These are phyloP conservation scores for Metallyticus violacea DNA, from an alignment of 2,888 invertebrate genomes.

Conservation along the genomic window DNA sequence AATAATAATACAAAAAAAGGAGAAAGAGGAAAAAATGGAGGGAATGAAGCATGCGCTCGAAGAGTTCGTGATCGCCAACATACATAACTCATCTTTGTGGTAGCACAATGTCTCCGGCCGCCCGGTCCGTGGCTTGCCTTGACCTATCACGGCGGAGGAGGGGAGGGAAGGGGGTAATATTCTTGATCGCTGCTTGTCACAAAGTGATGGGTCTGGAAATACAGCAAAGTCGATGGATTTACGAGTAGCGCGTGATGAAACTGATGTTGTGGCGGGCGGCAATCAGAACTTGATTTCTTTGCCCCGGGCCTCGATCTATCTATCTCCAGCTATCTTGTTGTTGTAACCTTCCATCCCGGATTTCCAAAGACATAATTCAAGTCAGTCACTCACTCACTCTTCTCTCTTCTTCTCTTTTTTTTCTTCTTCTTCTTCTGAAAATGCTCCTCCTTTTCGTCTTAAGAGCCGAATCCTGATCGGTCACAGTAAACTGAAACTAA, in stretches of 20 bases:
- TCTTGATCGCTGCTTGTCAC: slow-evolving; percentile 13
- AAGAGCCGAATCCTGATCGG: not conserved
- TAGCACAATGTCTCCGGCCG: not conserved
- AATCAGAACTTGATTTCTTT: slow-evolving; percentile 21
- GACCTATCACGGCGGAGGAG: slow-evolving; percentile 28
- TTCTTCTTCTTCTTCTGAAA: not conserved
- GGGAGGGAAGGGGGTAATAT: not conserved
- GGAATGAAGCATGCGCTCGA: slow-evolving; percentile 6
- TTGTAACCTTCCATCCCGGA: slow-evolving; percentile 18
- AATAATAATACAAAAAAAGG: slow-evolving; percentile 12
- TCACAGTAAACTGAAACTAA: not conserved
- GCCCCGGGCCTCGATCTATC: slow-evolving; percentile 14
- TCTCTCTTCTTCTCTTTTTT: not conserved
- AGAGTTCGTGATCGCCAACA: slow-evolving; percentile 2
- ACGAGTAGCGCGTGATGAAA: slow-evolving; percentile 26
- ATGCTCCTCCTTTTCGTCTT: not conserved
- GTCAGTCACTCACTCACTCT: not conserved
- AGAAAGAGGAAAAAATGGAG: too few relatives aligned
- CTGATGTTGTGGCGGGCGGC: not conserved
- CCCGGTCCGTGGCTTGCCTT: slow-evolving; percentile 19
- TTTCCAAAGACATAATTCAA: slow-evolving; percentile 10
- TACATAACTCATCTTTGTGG: not conserved
- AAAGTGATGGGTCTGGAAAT: slow-evolving; percentile 5
- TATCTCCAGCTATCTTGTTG: not conserved
- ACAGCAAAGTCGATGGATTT: slow-evolving; percentile 22